Conservation (phyloP, 2,113 vertebrate species). For the Zapornia atra region DNA sequence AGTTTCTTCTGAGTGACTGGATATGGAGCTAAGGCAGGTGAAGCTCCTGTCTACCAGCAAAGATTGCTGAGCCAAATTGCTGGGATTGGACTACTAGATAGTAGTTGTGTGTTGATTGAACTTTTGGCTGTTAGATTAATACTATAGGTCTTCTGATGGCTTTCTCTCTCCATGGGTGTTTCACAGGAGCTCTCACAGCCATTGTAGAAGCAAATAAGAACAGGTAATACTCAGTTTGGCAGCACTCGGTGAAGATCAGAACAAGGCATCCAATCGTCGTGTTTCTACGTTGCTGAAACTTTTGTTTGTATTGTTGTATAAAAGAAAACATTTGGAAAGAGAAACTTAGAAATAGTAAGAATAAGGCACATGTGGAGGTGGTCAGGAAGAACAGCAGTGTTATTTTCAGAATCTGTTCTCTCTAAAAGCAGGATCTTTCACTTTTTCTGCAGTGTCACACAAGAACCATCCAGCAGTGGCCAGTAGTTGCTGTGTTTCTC, state of each 20-base stretch:
- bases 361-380: background rate
- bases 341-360: background rate
- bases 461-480: background rate
- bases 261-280: background rate
- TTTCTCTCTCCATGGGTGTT: background rate
- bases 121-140: background rate
- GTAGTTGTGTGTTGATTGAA: background rate
- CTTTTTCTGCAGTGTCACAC: background rate
- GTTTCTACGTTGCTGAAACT: background rate
- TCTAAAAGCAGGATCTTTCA: background rate
- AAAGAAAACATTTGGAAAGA: background rate
- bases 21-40: background rate
- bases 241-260: background rate
- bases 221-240: background rate
- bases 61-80: background rate
- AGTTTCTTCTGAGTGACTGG: background rate
- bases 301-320: background rate
- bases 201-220: background rate
- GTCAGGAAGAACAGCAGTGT: background rate
- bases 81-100: background rate
- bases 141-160: background rate
- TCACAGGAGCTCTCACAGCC: background rate
- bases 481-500: background rate
- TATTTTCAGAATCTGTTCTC: background rate
- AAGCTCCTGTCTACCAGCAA: background rate